Conservation (phyloP, 2,113 vertebrate species). For the Phasianus colchicus region DNA sequence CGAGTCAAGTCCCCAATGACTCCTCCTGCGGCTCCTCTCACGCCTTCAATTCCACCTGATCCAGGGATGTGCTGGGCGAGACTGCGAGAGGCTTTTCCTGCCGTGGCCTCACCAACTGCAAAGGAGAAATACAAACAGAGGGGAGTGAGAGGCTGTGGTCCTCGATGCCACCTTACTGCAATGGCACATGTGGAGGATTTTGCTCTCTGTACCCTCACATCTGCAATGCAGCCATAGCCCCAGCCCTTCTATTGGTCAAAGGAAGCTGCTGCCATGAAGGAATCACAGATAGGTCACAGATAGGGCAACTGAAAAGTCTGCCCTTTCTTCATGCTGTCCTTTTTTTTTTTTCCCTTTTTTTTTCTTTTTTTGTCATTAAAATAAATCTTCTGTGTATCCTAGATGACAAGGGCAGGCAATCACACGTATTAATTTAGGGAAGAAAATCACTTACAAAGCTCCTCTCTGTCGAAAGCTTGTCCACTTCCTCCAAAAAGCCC, state of each 20-base stretch:
- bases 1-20: constrained; percentile 92
- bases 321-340: not conserved
- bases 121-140: not conserved
- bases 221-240: rapidly evolving
- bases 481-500: constrained; percentile 95
- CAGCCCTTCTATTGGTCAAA: not conserved
- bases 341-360: not conserved
- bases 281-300: not conserved
- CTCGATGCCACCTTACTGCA: not conserved
- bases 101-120: constrained; percentile 92
- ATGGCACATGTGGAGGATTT: rapidly evolving
- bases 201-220: not conserved
- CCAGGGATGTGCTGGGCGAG: constrained; percentile 97
- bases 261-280: not conserved
- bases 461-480: constrained; percentile 95
- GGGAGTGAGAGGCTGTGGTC: not conserved
- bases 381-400: not conserved
- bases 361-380: not conserved
- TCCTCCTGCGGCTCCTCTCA: constrained; percentile 90
- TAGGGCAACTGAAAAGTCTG: not conserved
- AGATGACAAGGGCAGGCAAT: not conserved
- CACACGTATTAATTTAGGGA: not conserved
- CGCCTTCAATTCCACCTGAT: constrained; percentile 87
- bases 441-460: constrained; percentile 89
- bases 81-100: constrained; percentile 93